phyloP scores from a whole-genome alignment of 2,797 vertebrate species.

The Columba guinea region DNA sequence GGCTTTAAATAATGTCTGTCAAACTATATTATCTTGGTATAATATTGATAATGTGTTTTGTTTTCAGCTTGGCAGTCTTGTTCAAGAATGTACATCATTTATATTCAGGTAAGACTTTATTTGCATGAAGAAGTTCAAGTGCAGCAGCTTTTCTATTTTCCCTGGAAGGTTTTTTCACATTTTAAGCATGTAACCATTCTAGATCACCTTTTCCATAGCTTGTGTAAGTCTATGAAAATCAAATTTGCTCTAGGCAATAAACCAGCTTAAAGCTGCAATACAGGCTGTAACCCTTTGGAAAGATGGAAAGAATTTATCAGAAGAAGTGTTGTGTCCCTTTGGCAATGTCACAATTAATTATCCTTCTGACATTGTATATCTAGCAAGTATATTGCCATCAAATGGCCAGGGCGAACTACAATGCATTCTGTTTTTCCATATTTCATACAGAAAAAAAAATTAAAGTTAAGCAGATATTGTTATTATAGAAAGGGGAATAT shows the following conservation, averaged over 20 bases:
- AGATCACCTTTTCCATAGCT: conserved; percentile 15
- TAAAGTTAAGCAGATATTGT: not conserved
- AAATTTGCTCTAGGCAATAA: conserved; percentile 41
- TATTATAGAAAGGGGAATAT: not conserved
- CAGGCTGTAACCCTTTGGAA: conserved; percentile 20
- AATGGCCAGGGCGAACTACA: not conserved
- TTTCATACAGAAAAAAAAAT: not conserved
- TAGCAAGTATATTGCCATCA: not conserved
- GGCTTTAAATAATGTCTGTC: conserved; percentile 17
- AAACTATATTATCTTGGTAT: not conserved
- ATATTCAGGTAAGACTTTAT: conserved; percentile 36
- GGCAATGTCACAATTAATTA: conserved; percentile 27
- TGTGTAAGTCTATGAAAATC: conserved; percentile 26
- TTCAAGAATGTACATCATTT: not conserved
- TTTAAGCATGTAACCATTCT: conserved; percentile 35
- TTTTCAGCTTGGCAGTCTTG: not conserved
- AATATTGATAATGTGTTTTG: not conserved
- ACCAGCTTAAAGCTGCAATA: not conserved
- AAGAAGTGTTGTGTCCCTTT: not conserved
- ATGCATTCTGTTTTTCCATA: not conserved
- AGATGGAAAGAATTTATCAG: not conserved
- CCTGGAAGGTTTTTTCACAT: conserved; percentile 21
- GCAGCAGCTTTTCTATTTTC: conserved; percentile 46
- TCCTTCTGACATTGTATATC: not conserved
- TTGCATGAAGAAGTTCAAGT: conserved; percentile 39